Evolutionary conservation across 2,888 invertebrate species (phyloP).

Genomic region (Cheilosia variabilis): DNA sequence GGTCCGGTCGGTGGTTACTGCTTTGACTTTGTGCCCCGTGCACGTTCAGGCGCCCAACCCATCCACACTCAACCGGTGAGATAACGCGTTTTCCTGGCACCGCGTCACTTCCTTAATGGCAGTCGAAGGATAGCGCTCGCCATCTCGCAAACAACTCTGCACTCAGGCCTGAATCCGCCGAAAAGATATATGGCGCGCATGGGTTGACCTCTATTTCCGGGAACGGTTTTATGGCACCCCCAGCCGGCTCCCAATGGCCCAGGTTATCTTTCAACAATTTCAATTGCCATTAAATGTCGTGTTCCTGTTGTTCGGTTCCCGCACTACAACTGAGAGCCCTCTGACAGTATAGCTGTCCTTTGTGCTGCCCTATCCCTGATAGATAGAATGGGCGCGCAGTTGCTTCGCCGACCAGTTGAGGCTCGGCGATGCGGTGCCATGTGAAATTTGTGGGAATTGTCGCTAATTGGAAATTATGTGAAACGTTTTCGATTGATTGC

Average conservation of each 20-base stretch:
- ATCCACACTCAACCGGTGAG: conserved; percentile 4
- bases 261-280: conserved; percentile 60
- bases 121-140: conserved; percentile 24
- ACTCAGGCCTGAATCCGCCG: neutral
- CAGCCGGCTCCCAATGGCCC: conserved; percentile 20
- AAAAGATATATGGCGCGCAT: conserved; percentile 22
- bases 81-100: conserved; percentile 34
- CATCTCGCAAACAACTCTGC: conserved; percentile 1
- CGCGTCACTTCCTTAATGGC: conserved; percentile 24
- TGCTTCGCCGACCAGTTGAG: neutral
- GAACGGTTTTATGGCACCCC: conserved; percentile 42
- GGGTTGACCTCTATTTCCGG: conserved; percentile 59
- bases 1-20: too few relatives aligned
- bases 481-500: conserved; percentile 73
- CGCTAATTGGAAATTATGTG: conserved; percentile 75
- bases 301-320: conserved; percentile 38
- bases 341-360: conserved; percentile 6
- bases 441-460: conserved; percentile 71
- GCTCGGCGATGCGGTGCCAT: conserved; percentile 26
- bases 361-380: neutral
- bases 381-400: neutral
- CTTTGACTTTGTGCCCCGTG: conserved; percentile 5
- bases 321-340: neutral
- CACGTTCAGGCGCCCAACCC: neutral
- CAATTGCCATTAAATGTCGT: conserved; percentile 70